Base-by-base conservation (phyloP, 2,888 invertebrate genomes). In the Arrhopalites spinosus region DNA sequence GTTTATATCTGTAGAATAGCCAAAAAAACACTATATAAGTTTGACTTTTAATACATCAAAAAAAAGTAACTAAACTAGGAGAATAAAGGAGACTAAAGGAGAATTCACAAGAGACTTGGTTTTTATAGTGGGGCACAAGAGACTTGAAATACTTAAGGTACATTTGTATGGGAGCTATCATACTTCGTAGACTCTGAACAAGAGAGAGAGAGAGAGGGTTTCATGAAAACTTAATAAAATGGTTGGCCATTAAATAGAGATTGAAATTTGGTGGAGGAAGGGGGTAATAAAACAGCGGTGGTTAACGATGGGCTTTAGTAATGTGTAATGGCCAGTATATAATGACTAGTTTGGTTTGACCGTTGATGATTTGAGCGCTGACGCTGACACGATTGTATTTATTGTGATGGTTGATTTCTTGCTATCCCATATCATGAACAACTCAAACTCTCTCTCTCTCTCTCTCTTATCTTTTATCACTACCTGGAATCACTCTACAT, bases 351-450 rank as follows among this genome's bases (percentile, higher is more conserved):
- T 68, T 63, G 47, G 68, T 47, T 68, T 68, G 68, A 68, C 68
- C 68, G 68, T 68, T 68, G 47, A 68, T 64, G n/a, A n/a, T 63
- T 68, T 47, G 50, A 50, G 17, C 50, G 67, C 45, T 67, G 67
- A 67, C 67, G 68, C 68, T 68, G 68, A 68, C 68, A 68, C 68
- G 68, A 68, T 68, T 25, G 50, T 68, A 68, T 68, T 68, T 68
- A 68, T 68, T 68, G 68, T 68, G 68, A 68, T 68, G 68, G 68
- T 68, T 68, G 68, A 68, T 68, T 68, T 68, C 45, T 68, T 68
- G 68, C 47, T 68, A 68, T 67, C 45, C 43, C 36, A 13, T 45
- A 47, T 68, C 68, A 68, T 68, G 25, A 68, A 50, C 47, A 68
- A 68, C 50, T 50, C 68, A 50, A 47, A 43, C 47, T 45, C 25